These are phyloP conservation scores for Heteromyza rotundicornis DNA, from an alignment of 2,888 invertebrate species.

Conservation along the genomic window DNA sequence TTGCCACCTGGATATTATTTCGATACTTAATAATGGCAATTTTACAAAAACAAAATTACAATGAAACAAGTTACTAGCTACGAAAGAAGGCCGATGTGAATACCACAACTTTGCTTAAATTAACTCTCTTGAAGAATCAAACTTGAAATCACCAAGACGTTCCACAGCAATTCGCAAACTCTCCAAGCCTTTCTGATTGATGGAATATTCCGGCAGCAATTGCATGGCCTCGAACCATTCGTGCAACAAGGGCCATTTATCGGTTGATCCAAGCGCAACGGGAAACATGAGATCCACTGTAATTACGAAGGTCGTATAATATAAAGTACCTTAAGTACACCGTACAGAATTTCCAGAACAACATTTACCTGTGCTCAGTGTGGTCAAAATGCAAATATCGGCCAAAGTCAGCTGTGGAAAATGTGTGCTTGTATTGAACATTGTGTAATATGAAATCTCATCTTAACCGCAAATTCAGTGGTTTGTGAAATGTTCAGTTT, in stretches of 20 bases:
- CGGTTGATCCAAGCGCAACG: constrained; percentile 43
- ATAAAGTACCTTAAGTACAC: too few relatives aligned
- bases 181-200: constrained; percentile 50
- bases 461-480: background rate
- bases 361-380: constrained; percentile 62
- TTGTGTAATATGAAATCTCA: background rate
- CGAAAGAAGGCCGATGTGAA: too few relatives aligned
- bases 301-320: too few relatives aligned
- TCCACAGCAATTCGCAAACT: constrained; percentile 46
- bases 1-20: too few relatives aligned
- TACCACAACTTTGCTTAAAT: too few relatives aligned
- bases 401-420: constrained; percentile 59
- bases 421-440: background rate
- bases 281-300: constrained; percentile 63
- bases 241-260: constrained; percentile 56
- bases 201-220: constrained; percentile 47
- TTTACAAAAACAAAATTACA: too few relatives aligned
- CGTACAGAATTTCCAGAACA: too few relatives aligned
- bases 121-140: too few relatives aligned
- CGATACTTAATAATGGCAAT: too few relatives aligned
- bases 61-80: too few relatives aligned
- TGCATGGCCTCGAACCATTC: constrained; percentile 54
- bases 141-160: constrained; percentile 50
- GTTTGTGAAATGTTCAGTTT: background rate
- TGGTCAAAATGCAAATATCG: constrained; percentile 62